A percentile compares a stretch with the other conserved stretches of the same genome.
Evolutionary conservation across 2,888 invertebrate species (phyloP).

Genomic region (Zaprionus obscuricornis): DNA sequence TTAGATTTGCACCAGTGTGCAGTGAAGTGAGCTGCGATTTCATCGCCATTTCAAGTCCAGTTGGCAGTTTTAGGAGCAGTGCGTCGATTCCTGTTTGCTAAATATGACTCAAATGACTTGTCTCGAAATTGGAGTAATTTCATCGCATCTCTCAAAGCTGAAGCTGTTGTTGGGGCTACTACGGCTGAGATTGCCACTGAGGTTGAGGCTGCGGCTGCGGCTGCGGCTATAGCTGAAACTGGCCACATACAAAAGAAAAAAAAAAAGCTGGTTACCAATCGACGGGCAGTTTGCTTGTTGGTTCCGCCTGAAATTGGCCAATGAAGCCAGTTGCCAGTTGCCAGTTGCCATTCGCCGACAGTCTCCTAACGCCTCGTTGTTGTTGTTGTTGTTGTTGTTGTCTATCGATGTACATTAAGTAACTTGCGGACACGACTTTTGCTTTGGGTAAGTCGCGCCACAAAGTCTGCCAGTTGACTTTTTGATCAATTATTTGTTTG

Average conservation of each 20-base stretch:
- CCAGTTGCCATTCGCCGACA: background rate
- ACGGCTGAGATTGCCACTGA: slow-evolving; percentile 19
- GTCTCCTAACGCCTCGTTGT: background rate
- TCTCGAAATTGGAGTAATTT: slow-evolving; percentile 80
- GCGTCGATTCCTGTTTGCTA: slow-evolving; percentile 73
- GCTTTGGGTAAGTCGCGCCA: slow-evolving; percentile 58
- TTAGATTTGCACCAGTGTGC: slow-evolving; percentile 44
- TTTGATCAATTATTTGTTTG: slow-evolving; percentile 50
- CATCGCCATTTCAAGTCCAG: slow-evolving; percentile 78
- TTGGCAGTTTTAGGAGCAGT: slow-evolving; percentile 59
- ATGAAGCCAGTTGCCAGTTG: slow-evolving; percentile 16
- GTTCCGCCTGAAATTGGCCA: slow-evolving; percentile 67
- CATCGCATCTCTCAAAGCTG: slow-evolving; percentile 47
- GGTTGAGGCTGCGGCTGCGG: background rate
- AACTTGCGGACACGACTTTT: slow-evolving; percentile 56
- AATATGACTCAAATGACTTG: slow-evolving; percentile 78
- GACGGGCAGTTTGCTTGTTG: slow-evolving; percentile 20
- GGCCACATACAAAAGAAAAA: too few relatives aligned
- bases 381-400: slow-evolving; percentile 11
- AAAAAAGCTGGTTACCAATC: slow-evolving; percentile 1
- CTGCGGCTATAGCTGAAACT: slow-evolving; percentile 4
- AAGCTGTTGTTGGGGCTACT: background rate
- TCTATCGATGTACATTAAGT: slow-evolving; percentile 66
- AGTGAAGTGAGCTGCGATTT: slow-evolving; percentile 64
- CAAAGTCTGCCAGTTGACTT: slow-evolving; percentile 55